Conservation (phyloP, 35 echinoderm and acorn worm species). For the Ophioderma brevispina region DNA sequence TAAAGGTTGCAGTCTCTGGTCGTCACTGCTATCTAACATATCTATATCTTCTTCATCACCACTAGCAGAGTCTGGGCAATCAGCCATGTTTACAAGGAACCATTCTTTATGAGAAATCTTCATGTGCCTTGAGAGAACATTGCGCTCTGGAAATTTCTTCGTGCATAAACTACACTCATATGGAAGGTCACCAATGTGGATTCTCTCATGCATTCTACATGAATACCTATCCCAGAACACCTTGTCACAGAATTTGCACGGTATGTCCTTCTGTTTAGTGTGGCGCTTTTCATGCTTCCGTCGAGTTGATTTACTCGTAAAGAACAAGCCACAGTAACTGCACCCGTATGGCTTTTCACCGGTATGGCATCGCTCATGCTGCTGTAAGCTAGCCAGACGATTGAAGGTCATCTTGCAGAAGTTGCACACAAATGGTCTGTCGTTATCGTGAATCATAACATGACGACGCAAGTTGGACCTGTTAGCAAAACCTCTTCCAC, state of each 20-base stretch:
- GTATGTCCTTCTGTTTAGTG: neutral
- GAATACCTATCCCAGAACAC: neutral
- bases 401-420: neutral
- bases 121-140: neutral
- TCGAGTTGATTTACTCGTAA: neutral
- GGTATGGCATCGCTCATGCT: neutral
- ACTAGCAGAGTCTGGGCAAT: neutral
- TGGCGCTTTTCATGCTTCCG: neutral
- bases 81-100: neutral
- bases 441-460: conserved; percentile 2
- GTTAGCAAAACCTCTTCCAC: neutral
- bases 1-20: neutral
- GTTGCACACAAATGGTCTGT: neutral
- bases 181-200: neutral
- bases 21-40: neutral
- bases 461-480: neutral
- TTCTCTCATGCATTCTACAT: neutral
- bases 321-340: neutral
- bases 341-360: neutral
- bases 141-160: neutral
- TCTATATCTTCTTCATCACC: neutral
- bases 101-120: neutral
- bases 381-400: neutral
- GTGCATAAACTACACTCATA: neutral
- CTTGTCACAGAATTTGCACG: neutral